Base-by-base conservation (phyloP, 1,140 invertebrate genomes). In the Liolophura sinensis region DNA sequence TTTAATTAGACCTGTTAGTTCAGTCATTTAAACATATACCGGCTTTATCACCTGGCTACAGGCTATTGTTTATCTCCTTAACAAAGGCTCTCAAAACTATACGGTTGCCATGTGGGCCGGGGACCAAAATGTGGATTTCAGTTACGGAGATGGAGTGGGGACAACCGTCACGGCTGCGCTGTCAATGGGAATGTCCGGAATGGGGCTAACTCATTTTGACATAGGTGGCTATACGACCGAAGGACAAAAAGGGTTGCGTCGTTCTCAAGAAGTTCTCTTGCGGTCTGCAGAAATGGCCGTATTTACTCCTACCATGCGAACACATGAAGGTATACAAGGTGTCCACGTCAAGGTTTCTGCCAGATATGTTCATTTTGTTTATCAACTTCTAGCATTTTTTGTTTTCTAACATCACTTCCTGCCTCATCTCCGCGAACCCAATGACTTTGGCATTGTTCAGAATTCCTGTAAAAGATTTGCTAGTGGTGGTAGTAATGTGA, bases 91-190 rank as follows among this genome's bases (percentile, higher is more conserved):
- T 9, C 70, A 75, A 16, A 75, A 76, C 5, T 76, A 70, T 62
- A 77, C 77, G 20, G 77, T 78, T 15, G 64, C 85, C 59, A 70
- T 81, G 61, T 86, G 85, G 84, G 79, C 81, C 12, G 85, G 85
- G 9, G 85, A 86, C 62, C 85, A 86, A 68, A 84, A 84, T 67
- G 84, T 85, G 0, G 82, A 86, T 68, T 86, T 80, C 68, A 76
- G 74, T 0, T 64, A 69, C 22, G 78, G 70, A 12, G 84, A 85
- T 66, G 85, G 85, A 0, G 57, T 84, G 11, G 71, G 79, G 0
- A 81, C 84, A 1, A 81, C 79, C 9, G 74, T 86, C 5, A 62
- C 73, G 25, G 67, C 74, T 55, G 79, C 81, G 11, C 67, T 84
- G 16, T 81, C 75, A 16, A 66, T 82, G 64, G 80, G 76, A 0